Percentiles rank a stretch among this genome's conserved stretches.
Conservation (phyloP, 2,113 vertebrate species). For the Dipodomys stephensi region DNA sequence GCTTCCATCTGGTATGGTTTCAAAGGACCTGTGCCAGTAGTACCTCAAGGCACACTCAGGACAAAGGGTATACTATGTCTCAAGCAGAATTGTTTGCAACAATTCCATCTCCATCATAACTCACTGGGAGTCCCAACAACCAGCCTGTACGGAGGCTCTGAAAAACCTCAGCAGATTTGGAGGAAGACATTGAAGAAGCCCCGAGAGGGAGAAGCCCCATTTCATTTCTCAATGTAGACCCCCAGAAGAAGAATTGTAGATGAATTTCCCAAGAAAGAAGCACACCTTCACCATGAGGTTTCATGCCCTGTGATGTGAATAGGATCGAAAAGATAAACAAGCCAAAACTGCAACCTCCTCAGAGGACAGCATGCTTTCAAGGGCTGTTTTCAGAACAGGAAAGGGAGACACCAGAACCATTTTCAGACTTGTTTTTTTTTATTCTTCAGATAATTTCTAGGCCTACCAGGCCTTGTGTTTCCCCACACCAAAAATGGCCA, state of each 20-base stretch:
- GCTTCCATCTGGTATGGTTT: constrained; percentile 72
- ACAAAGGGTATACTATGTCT: not conserved
- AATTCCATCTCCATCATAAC: constrained; percentile 19
- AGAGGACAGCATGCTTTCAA: constrained; percentile 29
- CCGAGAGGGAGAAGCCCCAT: not conserved
- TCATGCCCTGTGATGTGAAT: constrained; percentile 48
- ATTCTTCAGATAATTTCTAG: not conserved
- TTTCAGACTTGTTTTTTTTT: not conserved
- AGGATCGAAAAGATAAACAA: constrained; percentile 56
- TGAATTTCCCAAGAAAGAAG: constrained; percentile 35
- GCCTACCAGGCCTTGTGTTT: not conserved
- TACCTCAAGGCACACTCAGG: not conserved
- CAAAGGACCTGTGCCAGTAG: constrained; percentile 18
- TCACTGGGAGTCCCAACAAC: not conserved
- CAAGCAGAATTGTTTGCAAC: constrained; percentile 10
- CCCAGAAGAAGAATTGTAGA: not conserved
- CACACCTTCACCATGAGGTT: constrained; percentile 55
- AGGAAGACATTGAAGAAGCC: not conserved
- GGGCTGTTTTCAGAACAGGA: constrained; percentile 30
- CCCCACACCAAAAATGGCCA: constrained; percentile 45
- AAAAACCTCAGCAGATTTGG: not conserved
- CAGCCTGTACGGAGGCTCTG: not conserved
- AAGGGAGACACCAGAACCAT: not conserved
- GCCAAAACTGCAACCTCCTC: constrained; percentile 23
- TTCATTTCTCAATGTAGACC: not conserved